Conservation (phyloP, 2,113 vertebrate species). For the Vulpes ferrilata region DNA sequence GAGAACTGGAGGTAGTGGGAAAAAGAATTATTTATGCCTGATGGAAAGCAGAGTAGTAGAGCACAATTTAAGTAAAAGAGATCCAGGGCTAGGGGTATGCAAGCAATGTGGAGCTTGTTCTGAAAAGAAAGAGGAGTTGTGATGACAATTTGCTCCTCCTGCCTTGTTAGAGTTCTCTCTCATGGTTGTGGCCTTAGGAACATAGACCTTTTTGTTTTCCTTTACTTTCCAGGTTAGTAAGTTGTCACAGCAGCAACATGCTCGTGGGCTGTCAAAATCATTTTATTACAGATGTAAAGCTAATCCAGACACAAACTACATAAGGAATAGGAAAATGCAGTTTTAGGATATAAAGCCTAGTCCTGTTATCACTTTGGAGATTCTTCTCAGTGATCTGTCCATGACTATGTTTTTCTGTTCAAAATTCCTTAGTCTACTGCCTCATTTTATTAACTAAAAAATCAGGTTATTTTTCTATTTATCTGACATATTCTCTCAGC, state of each 20-base stretch:
- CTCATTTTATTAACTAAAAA: slow-evolving; percentile 31
- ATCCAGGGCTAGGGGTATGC: fast-evolving
- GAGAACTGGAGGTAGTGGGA: neutral
- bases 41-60: neutral
- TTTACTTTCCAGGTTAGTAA: slow-evolving; percentile 7
- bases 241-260: neutral
- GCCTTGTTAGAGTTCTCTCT: neutral
- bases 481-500: neutral
- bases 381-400: neutral
- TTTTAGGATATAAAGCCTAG: slow-evolving; percentile 3
- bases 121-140: neutral
- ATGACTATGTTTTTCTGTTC: neutral
- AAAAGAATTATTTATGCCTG: neutral
- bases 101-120: neutral
- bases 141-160: neutral
- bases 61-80: neutral
- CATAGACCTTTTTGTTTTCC: neutral
- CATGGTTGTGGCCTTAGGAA: neutral
- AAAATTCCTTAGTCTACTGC: neutral
- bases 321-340: neutral
- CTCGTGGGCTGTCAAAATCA: neutral
- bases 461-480: slow-evolving; percentile 10
- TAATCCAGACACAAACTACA: neutral
- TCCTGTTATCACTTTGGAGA: neutral
- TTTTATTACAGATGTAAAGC: slow-evolving; percentile 14